Conservation (phyloP, 2,797 vertebrate genomes). For the Phoebastria nigripes region DNA sequence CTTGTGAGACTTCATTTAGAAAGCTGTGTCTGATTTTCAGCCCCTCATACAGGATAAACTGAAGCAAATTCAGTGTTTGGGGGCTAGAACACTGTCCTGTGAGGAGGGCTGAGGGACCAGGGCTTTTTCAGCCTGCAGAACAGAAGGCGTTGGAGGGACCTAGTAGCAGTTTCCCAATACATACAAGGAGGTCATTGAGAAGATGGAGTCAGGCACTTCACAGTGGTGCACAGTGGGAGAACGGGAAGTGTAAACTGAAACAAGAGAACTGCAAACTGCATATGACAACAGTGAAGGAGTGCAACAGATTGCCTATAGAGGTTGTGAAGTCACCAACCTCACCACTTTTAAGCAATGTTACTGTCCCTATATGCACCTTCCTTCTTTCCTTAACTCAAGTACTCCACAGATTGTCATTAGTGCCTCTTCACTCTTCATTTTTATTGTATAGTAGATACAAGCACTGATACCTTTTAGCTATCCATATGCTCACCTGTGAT, state of each 20-base stretch:
- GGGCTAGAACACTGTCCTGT: neutral
- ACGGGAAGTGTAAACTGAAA: neutral
- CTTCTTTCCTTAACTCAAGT: neutral
- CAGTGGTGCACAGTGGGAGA: neutral
- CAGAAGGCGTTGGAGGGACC: neutral
- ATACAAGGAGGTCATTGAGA: neutral
- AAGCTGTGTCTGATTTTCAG: neutral
- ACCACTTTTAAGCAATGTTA: neutral
- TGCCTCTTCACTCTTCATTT: neutral
- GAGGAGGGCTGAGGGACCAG: neutral
- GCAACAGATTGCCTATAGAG: neutral
- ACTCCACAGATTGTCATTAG: neutral
- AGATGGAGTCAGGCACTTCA: neutral
- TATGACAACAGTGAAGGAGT: neutral
- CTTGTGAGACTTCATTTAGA: neutral
- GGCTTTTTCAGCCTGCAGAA: neutral
- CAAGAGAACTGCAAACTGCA: fast-evolving
- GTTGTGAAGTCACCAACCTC: neutral
- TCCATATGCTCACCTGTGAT: neutral
- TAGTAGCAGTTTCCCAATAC: neutral
- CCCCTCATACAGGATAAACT: neutral
- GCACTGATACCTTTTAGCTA: neutral
- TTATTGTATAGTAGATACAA: neutral
- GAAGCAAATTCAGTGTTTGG: neutral
- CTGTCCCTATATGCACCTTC: neutral